Percentiles rank a stretch among this genome's conserved stretches.
Conservation (phyloP, 2,888 invertebrate species). For the Scrobipalpa costella region DNA sequence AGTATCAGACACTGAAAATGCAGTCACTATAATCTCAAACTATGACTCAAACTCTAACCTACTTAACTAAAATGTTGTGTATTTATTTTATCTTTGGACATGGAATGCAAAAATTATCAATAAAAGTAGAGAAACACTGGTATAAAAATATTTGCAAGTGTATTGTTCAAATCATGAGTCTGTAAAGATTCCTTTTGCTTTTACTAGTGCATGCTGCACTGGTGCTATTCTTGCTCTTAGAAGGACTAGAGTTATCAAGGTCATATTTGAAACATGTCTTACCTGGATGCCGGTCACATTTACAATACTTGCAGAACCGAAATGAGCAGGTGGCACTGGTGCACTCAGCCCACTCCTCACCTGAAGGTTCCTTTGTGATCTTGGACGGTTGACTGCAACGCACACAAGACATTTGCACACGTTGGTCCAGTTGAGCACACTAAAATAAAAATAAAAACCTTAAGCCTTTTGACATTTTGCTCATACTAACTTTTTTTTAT, state of each 20-base stretch:
- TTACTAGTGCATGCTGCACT: slow-evolving; percentile 65
- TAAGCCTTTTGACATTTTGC: background rate
- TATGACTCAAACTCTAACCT: slow-evolving; percentile 27
- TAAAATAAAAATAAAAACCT: slow-evolving; percentile 40
- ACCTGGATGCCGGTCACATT: slow-evolving; percentile 65
- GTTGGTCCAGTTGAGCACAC: slow-evolving; percentile 65
- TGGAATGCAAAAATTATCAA: slow-evolving; percentile 57
- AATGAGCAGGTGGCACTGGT: slow-evolving; percentile 71
- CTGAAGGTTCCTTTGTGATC: slow-evolving; percentile 62
- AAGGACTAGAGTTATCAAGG: slow-evolving; percentile 73
- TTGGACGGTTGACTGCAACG: slow-evolving; percentile 71
- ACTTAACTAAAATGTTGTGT: slow-evolving; percentile 19
- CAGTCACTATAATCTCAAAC: slow-evolving; percentile 44
- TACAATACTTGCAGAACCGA: slow-evolving; percentile 78
- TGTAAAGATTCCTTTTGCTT: slow-evolving; percentile 69
- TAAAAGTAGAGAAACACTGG: slow-evolving; percentile 45
- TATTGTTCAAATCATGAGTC: slow-evolving; percentile 55
- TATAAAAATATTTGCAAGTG: slow-evolving; percentile 37
- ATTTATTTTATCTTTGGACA: slow-evolving; percentile 43
- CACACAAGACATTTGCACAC: slow-evolving; percentile 65
- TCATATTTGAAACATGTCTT: slow-evolving; percentile 68
- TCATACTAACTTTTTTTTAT: no score
- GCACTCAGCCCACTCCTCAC: slow-evolving; percentile 80
- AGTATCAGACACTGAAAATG: slow-evolving; percentile 43
- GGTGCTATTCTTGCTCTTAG: slow-evolving; percentile 69